phyloP scores from a whole-genome alignment of 53 echinoderm and acorn worm species.

The Apostichopus leukothele region DNA sequence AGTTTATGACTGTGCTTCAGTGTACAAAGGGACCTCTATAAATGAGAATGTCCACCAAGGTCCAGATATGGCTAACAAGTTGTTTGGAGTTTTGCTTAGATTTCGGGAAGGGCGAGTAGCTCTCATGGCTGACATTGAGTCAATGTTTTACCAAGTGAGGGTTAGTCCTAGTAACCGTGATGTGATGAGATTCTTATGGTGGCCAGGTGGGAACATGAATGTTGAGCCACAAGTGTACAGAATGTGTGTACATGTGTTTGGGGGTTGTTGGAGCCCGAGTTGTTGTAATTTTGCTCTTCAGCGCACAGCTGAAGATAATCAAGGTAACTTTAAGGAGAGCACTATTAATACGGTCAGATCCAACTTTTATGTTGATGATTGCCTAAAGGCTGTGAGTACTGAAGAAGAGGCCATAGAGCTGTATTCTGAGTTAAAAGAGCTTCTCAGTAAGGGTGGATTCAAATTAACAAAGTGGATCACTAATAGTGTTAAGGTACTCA shows the following conservation, averaged over 20 bases:
- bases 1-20: slow-evolving; percentile 20
- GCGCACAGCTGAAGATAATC: slow-evolving; percentile 56
- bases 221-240: slow-evolving; percentile 45
- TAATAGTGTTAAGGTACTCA: slow-evolving; percentile 40
- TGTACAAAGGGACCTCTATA: neutral
- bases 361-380: slow-evolving; percentile 56
- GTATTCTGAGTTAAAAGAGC: slow-evolving; percentile 1
- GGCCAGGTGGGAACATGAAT: slow-evolving; percentile 41
- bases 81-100: slow-evolving; percentile 55
- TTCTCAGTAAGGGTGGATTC: slow-evolving; percentile 47
- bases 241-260: slow-evolving; percentile 63
- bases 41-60: neutral
- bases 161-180: slow-evolving; percentile 30
- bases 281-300: slow-evolving; percentile 54
- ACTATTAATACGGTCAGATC: slow-evolving; percentile 17
- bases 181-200: slow-evolving; percentile 51
- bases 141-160: slow-evolving; percentile 48
- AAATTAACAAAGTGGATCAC: slow-evolving; percentile 44
- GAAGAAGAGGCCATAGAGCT: slow-evolving; percentile 8
- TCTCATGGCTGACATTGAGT: slow-evolving; percentile 49
- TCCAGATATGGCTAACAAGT: slow-evolving; percentile 52
- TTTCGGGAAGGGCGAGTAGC: slow-evolving; percentile 42
- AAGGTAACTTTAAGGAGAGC: slow-evolving; percentile 1
- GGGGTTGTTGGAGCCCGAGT: slow-evolving; percentile 56
- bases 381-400: slow-evolving; percentile 32